Evolutionary conservation across 92 coral and sea anemone genomes (phyloP), one percentile per base, ranked within the genome.

Genomic region (Isaurus tuberculatus): DNA sequence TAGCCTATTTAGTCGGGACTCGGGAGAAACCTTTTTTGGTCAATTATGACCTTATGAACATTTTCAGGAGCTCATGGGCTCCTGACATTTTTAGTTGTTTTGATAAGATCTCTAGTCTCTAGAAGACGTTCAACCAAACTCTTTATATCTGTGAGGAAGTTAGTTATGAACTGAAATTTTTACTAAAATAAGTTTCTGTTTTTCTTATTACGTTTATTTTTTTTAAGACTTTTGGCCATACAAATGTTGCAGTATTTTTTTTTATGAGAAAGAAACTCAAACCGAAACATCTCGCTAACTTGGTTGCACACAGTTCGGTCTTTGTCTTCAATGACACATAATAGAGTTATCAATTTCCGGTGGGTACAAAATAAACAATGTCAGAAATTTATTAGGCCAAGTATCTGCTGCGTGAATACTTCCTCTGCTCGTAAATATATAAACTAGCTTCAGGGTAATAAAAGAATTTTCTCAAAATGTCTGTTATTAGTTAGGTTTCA

Each of bases 311-410:
- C 2, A 31, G 4, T 30, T 1, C 20, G 27, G 9, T 11, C 80
- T 31, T 74, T 74, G 80, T 49, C 53, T 32, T 10, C 3, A 32
- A 34, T 32, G 33, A 77, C 82, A 77, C 69, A 72, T 77, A 63
- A 23, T 4, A 2, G 48, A 44, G 48, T 19, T 3, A 14, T 20
- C 55, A 33, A 57, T 77, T 58, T 77, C 82, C 82, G 82, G 69
- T 23, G 25, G 57, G 53, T 57, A 14, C 14, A 8, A 17, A 30
- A 48, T 57, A 77, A 58, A 25, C 55, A 30, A 46, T 49, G 31
- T 9, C 81, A 29, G 55, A 58, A 58, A 0, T 40, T 57, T 33
- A 32, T 57, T 77, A 57, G 34, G 2, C 33, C 33, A 30, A 43
- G 15, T 61, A 29, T 49, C 82, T 77, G 57, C 15, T 31, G 70